These are phyloP conservation scores for Falco rusticolus DNA, from an alignment of 2,797 vertebrate genomes.

Conservation along the genomic window DNA sequence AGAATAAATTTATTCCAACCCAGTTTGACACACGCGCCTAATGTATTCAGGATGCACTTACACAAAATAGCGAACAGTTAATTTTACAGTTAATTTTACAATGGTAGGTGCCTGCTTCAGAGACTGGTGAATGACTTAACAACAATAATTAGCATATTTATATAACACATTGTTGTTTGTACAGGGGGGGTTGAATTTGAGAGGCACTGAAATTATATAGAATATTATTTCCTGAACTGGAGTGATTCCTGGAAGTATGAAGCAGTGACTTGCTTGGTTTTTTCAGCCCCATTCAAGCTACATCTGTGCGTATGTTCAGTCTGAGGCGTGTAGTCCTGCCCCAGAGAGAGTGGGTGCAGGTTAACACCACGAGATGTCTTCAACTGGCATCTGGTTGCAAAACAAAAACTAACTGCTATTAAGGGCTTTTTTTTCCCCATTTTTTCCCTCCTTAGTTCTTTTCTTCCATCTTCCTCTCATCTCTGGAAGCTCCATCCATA, in stretches of 20 bases:
- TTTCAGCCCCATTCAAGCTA: background rate
- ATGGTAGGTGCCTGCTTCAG: background rate
- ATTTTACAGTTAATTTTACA: background rate
- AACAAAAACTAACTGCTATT: constrained; percentile 5
- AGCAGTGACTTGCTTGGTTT: background rate
- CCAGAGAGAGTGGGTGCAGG: background rate
- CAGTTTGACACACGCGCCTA: background rate
- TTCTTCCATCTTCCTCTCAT: constrained; percentile 65
- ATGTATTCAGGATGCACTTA: background rate
- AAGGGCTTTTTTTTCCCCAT: background rate
- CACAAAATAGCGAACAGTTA: background rate
- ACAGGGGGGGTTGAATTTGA: background rate
- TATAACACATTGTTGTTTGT: background rate
- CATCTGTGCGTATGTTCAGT: background rate
- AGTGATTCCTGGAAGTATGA: background rate
- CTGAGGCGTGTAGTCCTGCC: background rate
- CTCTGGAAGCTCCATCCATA: constrained; percentile 61
- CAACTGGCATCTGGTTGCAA: background rate
- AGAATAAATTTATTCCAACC: background rate
- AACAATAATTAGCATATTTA: constrained; percentile 31
- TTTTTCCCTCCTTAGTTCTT: constrained; percentile 52
- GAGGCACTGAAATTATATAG: background rate
- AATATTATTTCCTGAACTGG: background rate
- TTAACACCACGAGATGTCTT: background rate
- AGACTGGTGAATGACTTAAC: background rate